Base-by-base conservation (phyloP, 2,113 vertebrate genomes). In the Pipa parva region DNA sequence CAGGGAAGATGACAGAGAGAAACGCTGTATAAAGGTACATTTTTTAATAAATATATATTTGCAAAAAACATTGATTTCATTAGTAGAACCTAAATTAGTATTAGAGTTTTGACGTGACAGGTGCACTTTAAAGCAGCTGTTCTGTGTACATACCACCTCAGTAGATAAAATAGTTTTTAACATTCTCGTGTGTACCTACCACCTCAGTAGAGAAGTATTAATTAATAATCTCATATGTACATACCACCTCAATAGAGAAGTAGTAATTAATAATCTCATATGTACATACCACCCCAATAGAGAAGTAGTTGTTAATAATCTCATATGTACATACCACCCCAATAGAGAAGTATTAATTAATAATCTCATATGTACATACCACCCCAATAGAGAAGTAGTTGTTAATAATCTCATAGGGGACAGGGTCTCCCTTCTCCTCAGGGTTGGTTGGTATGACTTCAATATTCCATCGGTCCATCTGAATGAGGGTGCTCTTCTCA, bases 241-340 rank as follows among this genome's bases (percentile, higher is more conserved):
- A 85, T 76, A 97, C 95, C 83, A 97, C 94, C 64, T 94, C 95
- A 1, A 97, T 92, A 48, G 95, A 96, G 84, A 97, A 97, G 81
- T 97, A 97, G 84, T 42, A 10, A 42, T 4, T 10, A 10, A 42
- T 11, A 4, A 97, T 97, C 37, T 93, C 91, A 18, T 93, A 93
- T 49, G 74, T 49, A 82, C 93, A 85, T 76, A 97, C 95, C 83
- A 97, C 94, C 64, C 95, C 95, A 1, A 97, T 92, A 48, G 95
- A 96, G 84, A 97, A 97, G 81, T 97, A 97, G 84, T 97, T 97
- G 82, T 97, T 97, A 84, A 97, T 93, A 78, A 97, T 97, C 39
- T 94, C 39, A 8, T 42, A 42, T 42, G 6, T 42, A 42, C 39
- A 42, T 7, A 4, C 7, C 10, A n/a, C 15, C 39, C 13, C 6